phyloP scores from a whole-genome alignment of 2,888 invertebrate genomes.

The Noctua fimbriata region DNA sequence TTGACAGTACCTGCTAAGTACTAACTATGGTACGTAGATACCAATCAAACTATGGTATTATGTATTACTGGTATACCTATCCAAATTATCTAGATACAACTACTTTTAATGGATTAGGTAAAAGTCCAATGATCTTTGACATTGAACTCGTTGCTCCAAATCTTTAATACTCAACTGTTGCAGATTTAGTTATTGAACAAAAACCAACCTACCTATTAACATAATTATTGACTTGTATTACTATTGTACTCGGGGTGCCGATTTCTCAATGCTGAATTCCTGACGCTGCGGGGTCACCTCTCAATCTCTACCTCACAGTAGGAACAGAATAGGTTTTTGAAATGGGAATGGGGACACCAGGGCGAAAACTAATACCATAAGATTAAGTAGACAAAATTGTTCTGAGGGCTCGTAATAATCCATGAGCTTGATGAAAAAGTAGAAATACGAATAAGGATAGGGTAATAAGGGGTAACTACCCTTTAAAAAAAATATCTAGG shows the following conservation, averaged over 20 bases:
- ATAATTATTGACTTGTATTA: background rate
- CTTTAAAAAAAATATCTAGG: background rate
- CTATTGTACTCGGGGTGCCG: background rate
- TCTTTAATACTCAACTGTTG: background rate
- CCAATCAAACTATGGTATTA: background rate
- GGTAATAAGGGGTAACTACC: too few relatives aligned
- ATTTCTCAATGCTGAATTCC: background rate
- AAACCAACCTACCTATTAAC: background rate
- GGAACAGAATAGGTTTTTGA: background rate
- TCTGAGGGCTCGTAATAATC: background rate
- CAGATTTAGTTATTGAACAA: background rate
- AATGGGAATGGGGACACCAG: background rate
- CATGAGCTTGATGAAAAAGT: background rate
- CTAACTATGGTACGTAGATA: background rate
- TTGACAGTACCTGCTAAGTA: background rate
- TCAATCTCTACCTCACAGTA: background rate
- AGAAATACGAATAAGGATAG: too few relatives aligned
- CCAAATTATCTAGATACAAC: background rate
- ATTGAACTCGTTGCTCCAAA: background rate
- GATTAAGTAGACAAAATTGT: background rate
- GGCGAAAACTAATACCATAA: background rate
- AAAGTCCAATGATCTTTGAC: background rate
- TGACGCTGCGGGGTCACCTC: background rate
- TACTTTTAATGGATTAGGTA: background rate
- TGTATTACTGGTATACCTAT: background rate